phyloP scores from a whole-genome alignment of 2,113 vertebrate genomes.

The Oncorhynchus nerka region DNA sequence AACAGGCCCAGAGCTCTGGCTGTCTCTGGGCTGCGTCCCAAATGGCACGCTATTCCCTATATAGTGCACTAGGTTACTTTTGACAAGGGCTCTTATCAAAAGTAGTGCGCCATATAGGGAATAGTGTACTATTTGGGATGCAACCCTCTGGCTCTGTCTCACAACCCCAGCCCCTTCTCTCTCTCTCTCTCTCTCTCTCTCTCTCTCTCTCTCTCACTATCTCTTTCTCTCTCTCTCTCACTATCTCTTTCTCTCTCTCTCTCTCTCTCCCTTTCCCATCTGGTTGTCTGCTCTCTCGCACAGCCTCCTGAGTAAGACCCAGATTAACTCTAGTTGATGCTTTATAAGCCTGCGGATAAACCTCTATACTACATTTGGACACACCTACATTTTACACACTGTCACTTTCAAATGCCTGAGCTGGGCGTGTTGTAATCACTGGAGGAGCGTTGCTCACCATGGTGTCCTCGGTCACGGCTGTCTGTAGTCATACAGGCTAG shows the following conservation, averaged over 20 bases:
- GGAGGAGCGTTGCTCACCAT: neutral
- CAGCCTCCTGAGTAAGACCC: conserved; percentile 25
- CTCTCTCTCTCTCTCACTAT: neutral
- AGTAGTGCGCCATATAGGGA: too few relatives aligned
- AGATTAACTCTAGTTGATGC: conserved; percentile 19
- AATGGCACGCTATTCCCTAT: too few relatives aligned
- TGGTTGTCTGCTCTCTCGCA: conserved; percentile 16
- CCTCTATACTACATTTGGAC: neutral
- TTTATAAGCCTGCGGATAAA: neutral
- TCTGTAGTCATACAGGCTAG: too few relatives aligned
- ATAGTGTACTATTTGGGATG: too few relatives aligned
- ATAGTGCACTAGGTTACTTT: too few relatives aligned
- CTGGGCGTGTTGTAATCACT: neutral
- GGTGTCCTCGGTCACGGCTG: too few relatives aligned
- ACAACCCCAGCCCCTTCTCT: neutral
- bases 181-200: neutral
- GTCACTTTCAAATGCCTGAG: neutral
- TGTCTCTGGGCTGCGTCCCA: conserved; percentile 34
- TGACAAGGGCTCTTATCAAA: neutral
- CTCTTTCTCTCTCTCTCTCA: neutral
- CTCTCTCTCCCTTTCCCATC: conserved; percentile 3
- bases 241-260: neutral
- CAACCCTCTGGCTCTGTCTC: too few relatives aligned
- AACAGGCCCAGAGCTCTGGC: conserved; percentile 70
- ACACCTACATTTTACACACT: too few relatives aligned